phyloP scores from a whole-genome alignment of 1,140 invertebrate genomes.

The Anthonomus grandis region DNA sequence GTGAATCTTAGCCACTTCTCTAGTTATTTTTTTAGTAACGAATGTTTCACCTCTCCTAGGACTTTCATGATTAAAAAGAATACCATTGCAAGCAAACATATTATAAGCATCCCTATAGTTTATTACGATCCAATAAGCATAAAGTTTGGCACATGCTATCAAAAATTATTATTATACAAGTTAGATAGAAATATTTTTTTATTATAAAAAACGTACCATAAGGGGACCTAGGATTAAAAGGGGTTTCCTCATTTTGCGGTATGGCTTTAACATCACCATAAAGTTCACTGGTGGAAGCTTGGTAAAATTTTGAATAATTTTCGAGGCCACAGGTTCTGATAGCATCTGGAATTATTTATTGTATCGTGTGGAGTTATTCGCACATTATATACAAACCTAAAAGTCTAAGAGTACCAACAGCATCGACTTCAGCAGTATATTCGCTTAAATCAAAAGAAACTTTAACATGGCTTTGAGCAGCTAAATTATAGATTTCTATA shows the following conservation, averaged over 20 bases:
- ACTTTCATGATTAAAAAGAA: conserved; percentile 99
- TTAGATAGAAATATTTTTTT: neutral
- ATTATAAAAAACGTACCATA: conserved; percentile 75
- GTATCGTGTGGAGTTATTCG: too few species aligned
- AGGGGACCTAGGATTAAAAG: conserved; percentile 98
- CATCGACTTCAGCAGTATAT: conserved; percentile 99
- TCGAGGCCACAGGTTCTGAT: conserved; percentile 89
- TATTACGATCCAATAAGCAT: conserved; percentile 97
- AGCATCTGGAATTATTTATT: conserved; percentile 65
- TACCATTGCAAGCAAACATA: conserved; percentile 98
- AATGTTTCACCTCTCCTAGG: conserved; percentile 97
- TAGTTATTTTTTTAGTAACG: conserved; percentile 97
- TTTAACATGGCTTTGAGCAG: conserved; percentile 99
- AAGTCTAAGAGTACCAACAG: conserved; percentile 91
- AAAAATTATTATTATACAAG: too few species aligned
- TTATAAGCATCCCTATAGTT: conserved; percentile 98
- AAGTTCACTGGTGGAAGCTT: conserved; percentile 97
- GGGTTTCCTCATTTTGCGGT: conserved; percentile 96
- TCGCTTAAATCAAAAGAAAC: conserved; percentile 96
- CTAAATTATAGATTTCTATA: conserved; percentile 96
- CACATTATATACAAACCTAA: conserved; percentile 56
- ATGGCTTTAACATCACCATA: conserved; percentile 97
- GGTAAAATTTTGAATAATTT: conserved; percentile 88
- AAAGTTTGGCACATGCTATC: conserved; percentile 94
- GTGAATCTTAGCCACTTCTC: conserved; percentile 94